phyloP scores from a whole-genome alignment of 2,888 invertebrate genomes.

The Cylindroiulus punctatus region DNA sequence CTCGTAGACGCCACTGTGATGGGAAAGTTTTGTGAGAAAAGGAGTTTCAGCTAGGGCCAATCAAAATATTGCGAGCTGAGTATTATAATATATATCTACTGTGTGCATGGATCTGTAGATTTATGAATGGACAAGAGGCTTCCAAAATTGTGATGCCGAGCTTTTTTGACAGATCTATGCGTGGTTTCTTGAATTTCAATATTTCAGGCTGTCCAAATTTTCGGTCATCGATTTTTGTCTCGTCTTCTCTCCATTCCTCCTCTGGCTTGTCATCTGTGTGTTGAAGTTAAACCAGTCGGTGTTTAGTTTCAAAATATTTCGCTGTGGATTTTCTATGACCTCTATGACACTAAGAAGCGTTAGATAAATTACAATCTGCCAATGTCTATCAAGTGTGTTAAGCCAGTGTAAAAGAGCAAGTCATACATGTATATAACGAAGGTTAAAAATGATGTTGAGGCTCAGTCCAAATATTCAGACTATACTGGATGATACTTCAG shows the following conservation, averaged over 20 bases:
- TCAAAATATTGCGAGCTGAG: conserved; percentile 35
- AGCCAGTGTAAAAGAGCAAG: no score
- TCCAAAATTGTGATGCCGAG: conserved; percentile 46
- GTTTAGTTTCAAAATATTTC: neutral
- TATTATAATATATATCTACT: conserved; percentile 37
- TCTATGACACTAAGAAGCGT: neutral
- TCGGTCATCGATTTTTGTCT: conserved; percentile 15
- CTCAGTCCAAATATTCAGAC: no score
- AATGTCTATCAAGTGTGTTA: no score
- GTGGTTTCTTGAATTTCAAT: conserved; percentile 48
- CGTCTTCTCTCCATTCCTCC: neutral
- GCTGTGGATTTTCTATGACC: neutral
- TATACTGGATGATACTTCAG: no score
- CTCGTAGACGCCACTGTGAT: neutral
- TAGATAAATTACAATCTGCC: neutral
- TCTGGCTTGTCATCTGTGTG: neutral
- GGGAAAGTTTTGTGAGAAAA: neutral
- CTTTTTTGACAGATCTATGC: conserved; percentile 46
- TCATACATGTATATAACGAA: no score
- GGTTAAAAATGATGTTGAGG: no score
- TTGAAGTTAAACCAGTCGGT: neutral
- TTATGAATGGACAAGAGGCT: conserved; percentile 31
- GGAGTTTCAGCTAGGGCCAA: neutral
- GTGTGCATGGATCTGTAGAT: neutral
- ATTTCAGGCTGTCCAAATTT: conserved; percentile 48